A percentile compares a stretch with the other conserved stretches of the same genome.
phyloP scores from a whole-genome alignment of 1,140 invertebrate species.

The Lepidurus arcticus region DNA sequence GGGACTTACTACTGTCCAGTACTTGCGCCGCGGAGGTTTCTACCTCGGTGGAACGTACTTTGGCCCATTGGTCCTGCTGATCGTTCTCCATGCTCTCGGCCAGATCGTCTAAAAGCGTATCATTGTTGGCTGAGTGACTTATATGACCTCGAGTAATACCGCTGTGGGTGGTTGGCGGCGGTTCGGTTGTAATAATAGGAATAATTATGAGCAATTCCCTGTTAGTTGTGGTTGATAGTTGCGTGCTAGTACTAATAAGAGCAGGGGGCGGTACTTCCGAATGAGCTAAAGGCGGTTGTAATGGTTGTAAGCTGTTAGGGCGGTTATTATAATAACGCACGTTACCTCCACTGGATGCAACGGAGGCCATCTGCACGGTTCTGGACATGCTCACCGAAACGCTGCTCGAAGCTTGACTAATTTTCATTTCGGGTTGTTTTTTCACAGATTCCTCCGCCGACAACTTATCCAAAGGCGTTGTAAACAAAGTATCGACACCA shows the following conservation, averaged over 20 bases:
- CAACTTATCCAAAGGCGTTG: neutral
- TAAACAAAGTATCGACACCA: neutral
- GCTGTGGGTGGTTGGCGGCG: neutral
- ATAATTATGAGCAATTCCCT: neutral
- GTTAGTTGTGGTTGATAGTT: neutral
- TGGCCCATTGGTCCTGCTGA: neutral
- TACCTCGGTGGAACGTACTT: neutral
- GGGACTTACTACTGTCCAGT: neutral
- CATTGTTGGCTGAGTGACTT: neutral
- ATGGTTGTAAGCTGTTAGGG: conserved; percentile 2
- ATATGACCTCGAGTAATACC: neutral
- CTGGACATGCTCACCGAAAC: neutral
- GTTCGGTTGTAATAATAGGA: neutral
- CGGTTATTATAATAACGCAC: neutral
- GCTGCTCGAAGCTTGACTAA: neutral
- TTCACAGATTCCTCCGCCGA: neutral
- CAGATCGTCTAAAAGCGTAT: neutral
- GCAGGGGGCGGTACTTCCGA: neutral
- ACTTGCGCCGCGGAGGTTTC: neutral
- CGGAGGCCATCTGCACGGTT: neutral
- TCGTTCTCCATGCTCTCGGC: neutral
- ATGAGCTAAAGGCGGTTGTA: neutral
- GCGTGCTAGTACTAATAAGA: neutral
- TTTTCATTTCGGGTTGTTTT: conserved; percentile 16
- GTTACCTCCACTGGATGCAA: neutral